Conservation (phyloP, 1,140 invertebrate species). For the Vanessa atalanta region DNA sequence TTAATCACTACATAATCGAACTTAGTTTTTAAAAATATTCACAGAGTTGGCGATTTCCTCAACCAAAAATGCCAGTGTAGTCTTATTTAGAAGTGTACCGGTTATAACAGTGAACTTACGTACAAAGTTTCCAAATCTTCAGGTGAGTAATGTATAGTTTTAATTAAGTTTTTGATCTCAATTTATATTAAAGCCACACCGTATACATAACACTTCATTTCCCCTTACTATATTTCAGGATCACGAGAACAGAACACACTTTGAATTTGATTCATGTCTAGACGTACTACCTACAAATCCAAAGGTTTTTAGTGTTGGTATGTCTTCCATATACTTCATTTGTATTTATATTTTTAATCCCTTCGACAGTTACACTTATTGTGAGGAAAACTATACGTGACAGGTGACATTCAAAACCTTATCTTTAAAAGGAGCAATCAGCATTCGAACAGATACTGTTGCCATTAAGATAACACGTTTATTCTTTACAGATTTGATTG, state of each 20-base stretch:
- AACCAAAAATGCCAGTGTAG: conserved; percentile 69
- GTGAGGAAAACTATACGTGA: too few species aligned
- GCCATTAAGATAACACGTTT: too few species aligned
- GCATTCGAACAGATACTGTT: too few species aligned
- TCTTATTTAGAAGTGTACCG: conserved; percentile 54
- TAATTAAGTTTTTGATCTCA: not conserved
- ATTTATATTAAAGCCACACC: not conserved
- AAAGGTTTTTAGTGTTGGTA: conserved; percentile 15
- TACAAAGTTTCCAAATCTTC: conserved; percentile 36
- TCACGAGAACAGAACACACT: conserved; percentile 8
- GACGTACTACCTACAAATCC: conserved; percentile 8
- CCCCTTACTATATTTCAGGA: conserved; percentile 3
- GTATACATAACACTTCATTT: not conserved
- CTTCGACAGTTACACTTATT: too few species aligned
- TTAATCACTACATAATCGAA: too few species aligned
- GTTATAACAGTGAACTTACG: conserved; percentile 45
- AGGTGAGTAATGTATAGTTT: conserved; percentile 33
- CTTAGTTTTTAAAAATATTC: not conserved
- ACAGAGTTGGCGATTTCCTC: conserved; percentile 81
- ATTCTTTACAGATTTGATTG: conserved; percentile 1
- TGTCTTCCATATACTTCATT: not conserved
- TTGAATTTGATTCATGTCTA: conserved; percentile 14
- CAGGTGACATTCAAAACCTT: too few species aligned
- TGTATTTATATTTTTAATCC: too few species aligned
- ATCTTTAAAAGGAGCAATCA: too few species aligned